Evolutionary conservation across 2,797 vertebrate genomes (phyloP).

Genomic region (Coregonus ussuriensis): DNA sequence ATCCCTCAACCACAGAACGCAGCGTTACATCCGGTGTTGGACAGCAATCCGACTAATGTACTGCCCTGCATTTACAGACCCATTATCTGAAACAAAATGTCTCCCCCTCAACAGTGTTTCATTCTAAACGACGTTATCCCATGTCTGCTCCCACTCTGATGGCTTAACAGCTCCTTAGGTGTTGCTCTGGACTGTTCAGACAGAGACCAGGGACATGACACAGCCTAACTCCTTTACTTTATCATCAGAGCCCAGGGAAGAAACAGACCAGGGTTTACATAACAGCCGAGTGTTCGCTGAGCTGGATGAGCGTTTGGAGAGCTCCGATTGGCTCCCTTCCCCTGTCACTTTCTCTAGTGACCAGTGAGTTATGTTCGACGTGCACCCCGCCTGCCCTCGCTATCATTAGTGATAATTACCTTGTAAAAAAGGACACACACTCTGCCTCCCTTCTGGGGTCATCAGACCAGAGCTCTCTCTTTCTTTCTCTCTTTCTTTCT

Average conservation of each 20-base stretch:
- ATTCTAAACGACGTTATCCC: conserved; percentile 49
- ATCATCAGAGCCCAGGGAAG: conserved; percentile 35
- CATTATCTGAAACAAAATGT: conserved; percentile 52
- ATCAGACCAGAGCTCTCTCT: conserved; percentile 17
- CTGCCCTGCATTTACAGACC: conserved; percentile 42
- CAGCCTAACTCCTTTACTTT: conserved; percentile 55
- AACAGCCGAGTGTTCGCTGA: neutral
- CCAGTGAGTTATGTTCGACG: conserved; percentile 29
- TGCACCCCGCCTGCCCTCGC: conserved; percentile 15
- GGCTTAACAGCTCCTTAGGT: conserved; percentile 55
- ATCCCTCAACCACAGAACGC: conserved; percentile 5
- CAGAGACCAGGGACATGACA: conserved; percentile 37
- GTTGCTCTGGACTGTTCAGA: conserved; percentile 39
- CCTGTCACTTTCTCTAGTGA: conserved; percentile 24
- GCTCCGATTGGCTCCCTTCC: conserved; percentile 8
- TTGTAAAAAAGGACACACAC: conserved; percentile 20
- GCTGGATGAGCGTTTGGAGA: neutral
- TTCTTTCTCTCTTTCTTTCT: neutral
- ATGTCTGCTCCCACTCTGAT: conserved; percentile 39
- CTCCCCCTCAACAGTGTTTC: conserved; percentile 43
- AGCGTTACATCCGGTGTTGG: conserved; percentile 35
- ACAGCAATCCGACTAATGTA: conserved; percentile 44
- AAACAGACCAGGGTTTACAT: conserved; percentile 12
- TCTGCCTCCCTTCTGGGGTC: conserved; percentile 21
- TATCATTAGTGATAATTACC: conserved; percentile 48